Base-by-base conservation (phyloP, 2,888 invertebrate genomes). In the Athalia rosae region DNA sequence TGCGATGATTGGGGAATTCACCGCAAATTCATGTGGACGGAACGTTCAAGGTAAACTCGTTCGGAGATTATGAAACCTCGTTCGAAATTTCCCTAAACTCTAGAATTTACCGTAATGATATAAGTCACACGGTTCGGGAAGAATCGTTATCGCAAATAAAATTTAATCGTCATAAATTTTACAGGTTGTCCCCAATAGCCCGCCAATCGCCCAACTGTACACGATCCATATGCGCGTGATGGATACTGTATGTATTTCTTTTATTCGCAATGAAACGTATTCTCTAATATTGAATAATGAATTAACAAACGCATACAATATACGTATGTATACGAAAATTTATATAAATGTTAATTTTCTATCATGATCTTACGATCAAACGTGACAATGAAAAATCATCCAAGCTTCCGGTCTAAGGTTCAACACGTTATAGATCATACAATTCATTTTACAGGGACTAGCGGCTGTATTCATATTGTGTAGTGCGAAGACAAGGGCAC, bases 41-140 rank as follows among this genome's bases (percentile, higher is more conserved):
- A n/a, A 78, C 79, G 53, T 80, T 80, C 48, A 63, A 66, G 15
- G 80, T 79, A 77, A 53, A 28, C 28, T 28, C 28, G 28, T 28
- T 28, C 28, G 28, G 28, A 28, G 28, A 28, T 28, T 28, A 28
- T 28, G 28, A 28, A 28, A 28, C 28, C 28, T 28, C 28, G 28
- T 28, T 28, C 28, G 28, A 28, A 28, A 28, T 28, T 28, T 28
- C 28, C 0, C 28, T 28, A 28, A 28, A 28, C 4, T 6, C 13
- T 59, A 6, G 7, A 13, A 59, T 58, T 13, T 13, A 13, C 11
- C 15, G 6, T 4, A n/a, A 58, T 58, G 3, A 61, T 61, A n/a
- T 28, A 28, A 28, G 28, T 28, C 28, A 41, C 61, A 15, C 41
- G 3, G 3, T 9, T 61, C 61, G 7, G 28, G 28, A 28, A 28